Percentiles rank a stretch among this genome's conserved stretches.
phyloP scores from a whole-genome alignment of 2,113 vertebrate species.

The Indicator indicator region DNA sequence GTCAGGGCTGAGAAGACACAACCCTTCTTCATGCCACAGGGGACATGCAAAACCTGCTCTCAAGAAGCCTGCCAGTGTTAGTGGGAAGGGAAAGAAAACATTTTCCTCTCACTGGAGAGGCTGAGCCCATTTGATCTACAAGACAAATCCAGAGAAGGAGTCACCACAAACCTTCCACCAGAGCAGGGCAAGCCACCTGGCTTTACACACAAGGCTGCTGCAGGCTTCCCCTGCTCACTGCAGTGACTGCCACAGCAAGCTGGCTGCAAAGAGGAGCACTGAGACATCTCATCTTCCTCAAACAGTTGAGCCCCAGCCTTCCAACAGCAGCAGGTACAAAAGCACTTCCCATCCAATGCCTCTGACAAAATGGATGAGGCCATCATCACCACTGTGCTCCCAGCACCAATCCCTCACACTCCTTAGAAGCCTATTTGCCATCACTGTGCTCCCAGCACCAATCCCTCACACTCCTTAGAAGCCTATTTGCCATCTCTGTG shows the following conservation, averaged over 20 bases:
- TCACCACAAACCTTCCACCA: not conserved
- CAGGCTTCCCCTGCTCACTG: not conserved
- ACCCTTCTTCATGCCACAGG: not conserved
- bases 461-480: not conserved
- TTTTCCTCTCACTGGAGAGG: not conserved
- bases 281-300: not conserved
- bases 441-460: not conserved
- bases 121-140: not conserved
- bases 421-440: not conserved
- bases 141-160: not conserved
- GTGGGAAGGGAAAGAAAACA: not conserved
- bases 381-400: not conserved
- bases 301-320: not conserved
- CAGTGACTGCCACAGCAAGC: not conserved
- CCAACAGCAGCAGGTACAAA: not conserved
- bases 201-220: accelerated
- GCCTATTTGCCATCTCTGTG: not conserved
- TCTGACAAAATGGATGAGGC: not conserved
- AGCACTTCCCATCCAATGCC: not conserved
- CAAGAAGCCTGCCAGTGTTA: not conserved
- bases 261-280: not conserved
- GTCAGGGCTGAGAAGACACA: not conserved
- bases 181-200: not conserved
- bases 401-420: not conserved
- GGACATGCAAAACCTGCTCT: not conserved